Conservation (phyloP, 2,888 invertebrate species). For the Tenthredo distinguenda region DNA sequence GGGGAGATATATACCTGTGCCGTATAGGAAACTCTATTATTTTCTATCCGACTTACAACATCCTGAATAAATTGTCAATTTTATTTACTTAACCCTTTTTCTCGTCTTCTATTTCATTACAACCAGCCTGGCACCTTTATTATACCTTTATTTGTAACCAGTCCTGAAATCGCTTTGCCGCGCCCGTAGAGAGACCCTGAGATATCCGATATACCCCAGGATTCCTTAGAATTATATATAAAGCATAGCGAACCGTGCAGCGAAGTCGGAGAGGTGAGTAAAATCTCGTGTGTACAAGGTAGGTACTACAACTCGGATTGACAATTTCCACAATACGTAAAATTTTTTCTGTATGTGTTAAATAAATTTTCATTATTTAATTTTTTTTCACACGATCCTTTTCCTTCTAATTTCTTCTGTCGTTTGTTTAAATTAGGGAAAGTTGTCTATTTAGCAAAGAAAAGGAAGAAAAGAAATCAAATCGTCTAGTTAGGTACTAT, state of each 20-base stretch:
- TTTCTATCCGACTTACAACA: slow-evolving; percentile 2
- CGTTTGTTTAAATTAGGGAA: not conserved
- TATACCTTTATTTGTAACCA: slow-evolving; percentile 20
- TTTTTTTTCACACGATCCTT: too few relatives aligned
- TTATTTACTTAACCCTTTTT: slow-evolving; percentile 13
- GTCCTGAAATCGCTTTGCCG: slow-evolving; percentile 29
- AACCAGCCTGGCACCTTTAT: slow-evolving; percentile 6
- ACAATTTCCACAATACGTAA: not conserved
- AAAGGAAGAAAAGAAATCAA: not conserved
- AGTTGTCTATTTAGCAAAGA: not conserved
- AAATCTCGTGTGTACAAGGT: not conserved
- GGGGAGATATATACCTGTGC: not conserved
- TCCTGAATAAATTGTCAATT: slow-evolving; percentile 25
- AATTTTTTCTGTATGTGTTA: too few relatives aligned
- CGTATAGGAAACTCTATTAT: not conserved
- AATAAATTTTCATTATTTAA: too few relatives aligned
- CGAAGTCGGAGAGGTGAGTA: not conserved
- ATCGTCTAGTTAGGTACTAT: not conserved
- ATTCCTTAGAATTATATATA: not conserved
- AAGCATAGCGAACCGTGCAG: not conserved
- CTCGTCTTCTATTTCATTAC: slow-evolving; percentile 34
- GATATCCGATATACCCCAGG: slow-evolving; percentile 16
- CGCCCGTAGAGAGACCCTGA: not conserved
- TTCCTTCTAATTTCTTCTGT: not conserved
- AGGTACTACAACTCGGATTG: not conserved